Evolutionary conservation across 2,797 vertebrate species (phyloP).

Genomic region (Sebastes flavidus): DNA sequence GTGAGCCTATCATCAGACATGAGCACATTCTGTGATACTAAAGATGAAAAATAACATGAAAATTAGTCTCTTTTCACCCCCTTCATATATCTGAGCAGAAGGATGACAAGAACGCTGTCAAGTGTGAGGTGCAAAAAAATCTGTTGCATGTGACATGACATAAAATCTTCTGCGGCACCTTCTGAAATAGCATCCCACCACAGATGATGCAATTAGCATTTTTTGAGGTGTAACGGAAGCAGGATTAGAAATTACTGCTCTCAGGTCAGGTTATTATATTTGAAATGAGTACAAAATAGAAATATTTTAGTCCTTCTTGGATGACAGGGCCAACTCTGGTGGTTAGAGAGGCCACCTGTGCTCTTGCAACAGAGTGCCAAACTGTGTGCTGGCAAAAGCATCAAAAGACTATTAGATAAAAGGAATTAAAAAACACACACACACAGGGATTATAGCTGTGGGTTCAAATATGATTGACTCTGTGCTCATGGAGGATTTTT

Average conservation of each 20-base stretch:
- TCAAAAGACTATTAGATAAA: conserved; percentile 51
- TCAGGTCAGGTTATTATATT: neutral
- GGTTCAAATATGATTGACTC: conserved; percentile 64
- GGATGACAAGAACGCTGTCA: neutral
- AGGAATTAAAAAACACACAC: conserved; percentile 30
- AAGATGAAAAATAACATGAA: neutral
- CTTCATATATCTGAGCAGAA: neutral
- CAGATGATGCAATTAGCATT: conserved; percentile 15
- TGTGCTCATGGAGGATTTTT: conserved; percentile 49
- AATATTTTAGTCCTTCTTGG: neutral
- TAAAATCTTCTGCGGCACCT: conserved; percentile 3
- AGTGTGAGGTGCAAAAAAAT: neutral
- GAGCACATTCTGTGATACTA: neutral
- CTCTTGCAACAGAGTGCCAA: neutral
- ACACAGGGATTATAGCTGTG: conserved; percentile 47
- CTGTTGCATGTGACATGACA: neutral
- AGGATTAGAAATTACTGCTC: neutral
- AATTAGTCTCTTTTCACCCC: neutral
- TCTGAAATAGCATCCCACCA: neutral
- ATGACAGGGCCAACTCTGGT: neutral
- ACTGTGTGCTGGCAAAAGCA: conserved; percentile 27
- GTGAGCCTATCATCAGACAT: neutral
- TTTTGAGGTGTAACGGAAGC: conserved; percentile 18
- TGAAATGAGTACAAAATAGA: neutral
- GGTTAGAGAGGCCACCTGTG: conserved; percentile 1